A percentile compares a stretch with the other conserved stretches of the same genome.
Evolutionary conservation across 2,797 vertebrate genomes (phyloP).

Genomic region (Lagodon rhomboides): DNA sequence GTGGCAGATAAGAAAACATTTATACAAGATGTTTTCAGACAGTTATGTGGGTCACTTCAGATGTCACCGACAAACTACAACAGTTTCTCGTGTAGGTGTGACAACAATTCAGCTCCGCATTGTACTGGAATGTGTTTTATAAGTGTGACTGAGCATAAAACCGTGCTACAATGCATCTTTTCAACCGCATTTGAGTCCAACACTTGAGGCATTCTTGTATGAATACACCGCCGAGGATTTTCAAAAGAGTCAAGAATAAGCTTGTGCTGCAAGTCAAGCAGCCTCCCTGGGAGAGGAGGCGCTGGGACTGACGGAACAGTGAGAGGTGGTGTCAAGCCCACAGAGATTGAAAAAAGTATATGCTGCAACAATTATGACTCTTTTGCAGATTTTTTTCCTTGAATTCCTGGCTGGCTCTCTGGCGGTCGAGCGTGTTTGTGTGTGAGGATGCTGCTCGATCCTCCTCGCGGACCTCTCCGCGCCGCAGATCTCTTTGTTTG

Average conservation of each 20-base stretch:
- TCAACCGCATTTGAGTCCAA: conserved; percentile 34
- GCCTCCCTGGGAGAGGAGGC: conserved; percentile 52
- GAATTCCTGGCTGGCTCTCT: conserved; percentile 54
- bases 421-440: conserved; percentile 40
- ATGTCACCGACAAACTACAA: neutral
- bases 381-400: conserved; percentile 40
- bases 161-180: neutral
- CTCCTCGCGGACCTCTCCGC: conserved; percentile 53
- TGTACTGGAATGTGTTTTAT: neutral
- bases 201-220: conserved; percentile 33
- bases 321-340: conserved; percentile 71
- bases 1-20: neutral
- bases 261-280: conserved; percentile 59
- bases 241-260: conserved; percentile 59
- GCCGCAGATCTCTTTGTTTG: conserved; percentile 38
- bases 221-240: conserved; percentile 44
- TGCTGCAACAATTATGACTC: conserved; percentile 68
- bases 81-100: neutral
- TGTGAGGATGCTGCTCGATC: conserved; percentile 55
- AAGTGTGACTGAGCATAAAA: neutral
- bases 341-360: conserved; percentile 69
- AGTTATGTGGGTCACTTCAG: neutral
- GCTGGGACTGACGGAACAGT: conserved; percentile 55
- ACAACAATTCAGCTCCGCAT: neutral
- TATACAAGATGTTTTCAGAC: neutral